A percentile compares a stretch with the other conserved stretches of the same genome.
Evolutionary conservation across 2,888 invertebrate genomes (phyloP).

Genomic region (Mechanitis messenoides): DNA sequence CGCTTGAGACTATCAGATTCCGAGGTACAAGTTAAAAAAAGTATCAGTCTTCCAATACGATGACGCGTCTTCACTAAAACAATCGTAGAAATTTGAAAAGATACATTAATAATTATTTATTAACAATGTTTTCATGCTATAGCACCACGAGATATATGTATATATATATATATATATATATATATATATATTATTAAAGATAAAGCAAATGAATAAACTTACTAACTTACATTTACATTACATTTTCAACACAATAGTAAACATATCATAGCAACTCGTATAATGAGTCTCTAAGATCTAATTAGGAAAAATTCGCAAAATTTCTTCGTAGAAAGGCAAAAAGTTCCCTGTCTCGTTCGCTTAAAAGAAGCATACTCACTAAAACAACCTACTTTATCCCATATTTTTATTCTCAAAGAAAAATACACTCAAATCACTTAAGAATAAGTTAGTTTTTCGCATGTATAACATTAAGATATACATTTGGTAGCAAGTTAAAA

Average conservation of each 20-base stretch:
- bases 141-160: no score
- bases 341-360: constrained; percentile 22
- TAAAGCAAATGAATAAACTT: not conserved
- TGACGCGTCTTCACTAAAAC: no score
- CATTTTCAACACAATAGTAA: constrained; percentile 15
- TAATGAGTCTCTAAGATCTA: constrained; percentile 27
- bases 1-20: no score
- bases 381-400: constrained; percentile 20
- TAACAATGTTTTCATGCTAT: no score
- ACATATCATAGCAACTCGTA: constrained; percentile 18
- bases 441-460: constrained; percentile 14
- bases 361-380: constrained; percentile 23
- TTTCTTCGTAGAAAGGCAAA: constrained; percentile 16
- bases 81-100: no score
- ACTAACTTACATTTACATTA: no score
- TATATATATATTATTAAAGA: not conserved
- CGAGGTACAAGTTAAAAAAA: no score
- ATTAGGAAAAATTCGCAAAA: constrained; percentile 29
- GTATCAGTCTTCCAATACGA: no score
- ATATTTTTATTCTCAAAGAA: constrained; percentile 8
- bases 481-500: constrained; percentile 23
- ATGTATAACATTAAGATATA: constrained; percentile 9
- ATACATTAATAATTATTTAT: no score
- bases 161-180: not conserved
- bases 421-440: constrained; percentile 8